Evolutionary conservation across 2,797 vertebrate species (phyloP), one percentile per base, ranked within the genome.

Genomic region (Cheirogaleus major): DNA sequence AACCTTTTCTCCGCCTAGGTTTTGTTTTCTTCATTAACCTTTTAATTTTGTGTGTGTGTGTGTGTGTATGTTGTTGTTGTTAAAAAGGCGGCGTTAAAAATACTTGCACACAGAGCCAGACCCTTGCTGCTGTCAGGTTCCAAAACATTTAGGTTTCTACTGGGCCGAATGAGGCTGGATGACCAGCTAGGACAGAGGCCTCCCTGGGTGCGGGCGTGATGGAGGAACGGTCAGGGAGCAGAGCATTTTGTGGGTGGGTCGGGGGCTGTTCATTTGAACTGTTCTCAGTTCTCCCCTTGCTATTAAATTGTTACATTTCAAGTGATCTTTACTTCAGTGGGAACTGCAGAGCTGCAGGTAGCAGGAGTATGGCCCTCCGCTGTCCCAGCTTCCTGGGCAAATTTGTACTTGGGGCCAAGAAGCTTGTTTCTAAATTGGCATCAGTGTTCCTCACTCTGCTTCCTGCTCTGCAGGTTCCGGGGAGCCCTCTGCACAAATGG

Each of bases 241-340:
- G 55, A 65, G 43, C 61, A 5, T 41, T 30, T 93, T 22, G 22
- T 9, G 52, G 17, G 50, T 52, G 18, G 43, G 73, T 13, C 93
- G 89, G 85, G 22, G 41, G 70, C 78, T 7, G 12, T 95, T 96
- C 9, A 87, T 95, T 96, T 95, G 76, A 97, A 38, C 75, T 5
- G 12, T 93, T 97, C 89, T 73, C 80, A 48, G 0, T 27, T 93
- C 96, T 63, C 83, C 89, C 50, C 32, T 92, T 27, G 2, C 96
- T 97, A 35, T 95, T 84, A 80, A 96, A 75, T 96, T 70, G 69
- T 35, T 93, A 7, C n/a, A 25, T 95, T 97, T 97, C 25, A 82
- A 81, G 93, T 95, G 48, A 69, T 50, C 43, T 81, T 38, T 13
- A 59, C 90, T 97, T 95, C 73, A 96, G 50, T 95, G 93, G 73